These are phyloP conservation scores for Psococerastis gibbosa DNA, from an alignment of 2,888 invertebrate species.

Conservation along the genomic window DNA sequence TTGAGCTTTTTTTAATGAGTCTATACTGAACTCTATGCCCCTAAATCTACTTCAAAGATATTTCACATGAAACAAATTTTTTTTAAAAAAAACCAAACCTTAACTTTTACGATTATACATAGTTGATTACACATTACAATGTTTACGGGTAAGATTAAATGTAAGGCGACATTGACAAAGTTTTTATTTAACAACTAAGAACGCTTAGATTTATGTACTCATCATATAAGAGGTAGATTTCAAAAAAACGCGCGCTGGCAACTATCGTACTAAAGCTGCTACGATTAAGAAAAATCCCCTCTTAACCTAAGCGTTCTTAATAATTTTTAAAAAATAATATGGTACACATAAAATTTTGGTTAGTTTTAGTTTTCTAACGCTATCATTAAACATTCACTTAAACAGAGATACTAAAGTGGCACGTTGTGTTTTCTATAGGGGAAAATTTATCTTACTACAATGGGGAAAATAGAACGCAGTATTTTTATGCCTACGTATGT, in stretches of 20 bases:
- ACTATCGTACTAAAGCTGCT: background rate
- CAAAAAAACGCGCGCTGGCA: background rate
- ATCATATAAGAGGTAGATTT: background rate
- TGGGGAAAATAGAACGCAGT: too few species aligned
- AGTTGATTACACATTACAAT: constrained; percentile 10
- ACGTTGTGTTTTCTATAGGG: too few species aligned
- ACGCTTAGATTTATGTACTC: constrained; percentile 9
- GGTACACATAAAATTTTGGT: too few species aligned
- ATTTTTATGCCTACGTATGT: too few species aligned
- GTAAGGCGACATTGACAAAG: constrained; percentile 9
- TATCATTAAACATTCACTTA: too few species aligned
- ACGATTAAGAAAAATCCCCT: background rate
- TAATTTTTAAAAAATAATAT: constrained; percentile 6
- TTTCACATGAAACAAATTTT: constrained; percentile 10
- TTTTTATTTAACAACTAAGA: constrained; percentile 4
- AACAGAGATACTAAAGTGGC: too few species aligned
- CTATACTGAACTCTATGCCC: constrained; percentile 5
- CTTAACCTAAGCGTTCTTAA: constrained; percentile 10
- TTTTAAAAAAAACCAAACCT: constrained; percentile 10
- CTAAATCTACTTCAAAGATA: constrained; percentile 9
- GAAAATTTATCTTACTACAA: too few species aligned
- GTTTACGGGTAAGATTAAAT: background rate
- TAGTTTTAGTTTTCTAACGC: too few species aligned
- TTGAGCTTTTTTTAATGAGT: constrained; percentile 13
- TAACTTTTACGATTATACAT: constrained; percentile 6